phyloP scores from a whole-genome alignment of 2,888 invertebrate species.

The Axea sp. region DNA sequence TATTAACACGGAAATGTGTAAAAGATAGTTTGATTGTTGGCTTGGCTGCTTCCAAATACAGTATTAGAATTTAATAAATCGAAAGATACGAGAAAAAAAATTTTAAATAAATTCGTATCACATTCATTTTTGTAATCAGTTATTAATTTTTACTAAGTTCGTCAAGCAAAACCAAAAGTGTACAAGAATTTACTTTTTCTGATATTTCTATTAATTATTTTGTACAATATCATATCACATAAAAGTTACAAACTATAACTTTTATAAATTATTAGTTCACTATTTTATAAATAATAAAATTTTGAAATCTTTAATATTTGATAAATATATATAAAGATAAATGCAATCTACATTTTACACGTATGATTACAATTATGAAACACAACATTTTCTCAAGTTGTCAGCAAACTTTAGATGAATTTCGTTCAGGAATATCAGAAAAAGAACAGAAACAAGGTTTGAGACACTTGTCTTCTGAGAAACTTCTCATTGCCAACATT shows the following conservation, averaged over 20 bases:
- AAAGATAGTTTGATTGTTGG: slow-evolving; percentile 55
- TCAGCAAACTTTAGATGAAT: background rate
- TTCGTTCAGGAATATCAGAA: slow-evolving; percentile 58
- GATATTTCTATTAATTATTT: slow-evolving; percentile 18
- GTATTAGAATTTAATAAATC: slow-evolving; percentile 57
- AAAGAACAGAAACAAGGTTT: slow-evolving; percentile 59
- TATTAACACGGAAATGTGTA: no score
- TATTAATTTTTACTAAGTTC: no score
- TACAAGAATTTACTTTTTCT: slow-evolving; percentile 34
- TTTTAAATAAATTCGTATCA: background rate
- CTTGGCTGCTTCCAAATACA: slow-evolving; percentile 62
- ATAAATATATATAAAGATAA: slow-evolving; percentile 1
- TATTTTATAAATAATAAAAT: no score
- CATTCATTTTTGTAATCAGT: no score
- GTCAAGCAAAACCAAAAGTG: slow-evolving; percentile 17
- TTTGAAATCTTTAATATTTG: slow-evolving; percentile 5
- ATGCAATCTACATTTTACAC: background rate
- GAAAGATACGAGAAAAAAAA: slow-evolving; percentile 13
- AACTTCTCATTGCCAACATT: slow-evolving; percentile 43
- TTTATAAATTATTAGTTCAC: no score
- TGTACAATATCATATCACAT: slow-evolving; percentile 11
- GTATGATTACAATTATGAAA: slow-evolving; percentile 5
- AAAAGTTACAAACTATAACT: no score
- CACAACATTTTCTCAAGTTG: slow-evolving; percentile 2
- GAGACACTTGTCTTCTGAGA: slow-evolving; percentile 44